phyloP scores from a whole-genome alignment of 2,888 invertebrate species.

The Deilephila elpenor region DNA sequence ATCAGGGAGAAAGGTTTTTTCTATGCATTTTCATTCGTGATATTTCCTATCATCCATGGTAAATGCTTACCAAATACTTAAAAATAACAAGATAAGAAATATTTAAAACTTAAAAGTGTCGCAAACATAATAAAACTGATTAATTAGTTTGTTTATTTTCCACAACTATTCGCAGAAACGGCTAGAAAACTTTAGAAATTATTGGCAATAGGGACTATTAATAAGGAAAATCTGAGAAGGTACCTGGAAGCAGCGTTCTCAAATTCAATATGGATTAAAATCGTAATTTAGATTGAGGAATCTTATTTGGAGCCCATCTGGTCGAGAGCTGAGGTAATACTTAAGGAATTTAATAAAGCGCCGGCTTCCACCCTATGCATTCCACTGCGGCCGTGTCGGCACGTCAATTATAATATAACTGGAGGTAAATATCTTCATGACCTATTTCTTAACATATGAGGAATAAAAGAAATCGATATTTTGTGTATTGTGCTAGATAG shows the following conservation, averaged over 20 bases:
- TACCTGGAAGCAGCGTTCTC: not conserved
- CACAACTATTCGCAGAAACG: no score
- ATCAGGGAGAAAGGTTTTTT: no score
- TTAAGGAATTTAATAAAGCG: constrained; percentile 72
- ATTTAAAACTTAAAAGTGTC: no score
- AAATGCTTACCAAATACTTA: no score
- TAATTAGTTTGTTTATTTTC: no score
- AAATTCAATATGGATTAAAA: constrained; percentile 39
- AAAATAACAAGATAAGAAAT: no score
- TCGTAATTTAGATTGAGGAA: constrained; percentile 40
- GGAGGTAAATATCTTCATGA: constrained; percentile 9
- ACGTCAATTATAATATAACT: constrained; percentile 26
- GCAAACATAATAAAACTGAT: no score
- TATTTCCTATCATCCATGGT: no score
- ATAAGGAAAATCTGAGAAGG: not conserved
- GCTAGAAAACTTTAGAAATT: not conserved
- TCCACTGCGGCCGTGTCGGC: constrained; percentile 44
- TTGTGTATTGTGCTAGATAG: not conserved
- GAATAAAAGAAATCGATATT: not conserved
- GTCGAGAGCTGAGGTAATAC: constrained; percentile 45
- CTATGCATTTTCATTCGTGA: no score
- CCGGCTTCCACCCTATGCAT: constrained; percentile 47
- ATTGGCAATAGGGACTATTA: not conserved
- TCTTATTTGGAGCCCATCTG: constrained; percentile 37
- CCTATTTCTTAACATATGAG: constrained; percentile 8